Percentiles rank a stretch among this genome's conserved stretches.
These are phyloP conservation scores for Montipora capricornis DNA, from an alignment of 64 coral and sea anemone genomes.

Conservation along the genomic window DNA sequence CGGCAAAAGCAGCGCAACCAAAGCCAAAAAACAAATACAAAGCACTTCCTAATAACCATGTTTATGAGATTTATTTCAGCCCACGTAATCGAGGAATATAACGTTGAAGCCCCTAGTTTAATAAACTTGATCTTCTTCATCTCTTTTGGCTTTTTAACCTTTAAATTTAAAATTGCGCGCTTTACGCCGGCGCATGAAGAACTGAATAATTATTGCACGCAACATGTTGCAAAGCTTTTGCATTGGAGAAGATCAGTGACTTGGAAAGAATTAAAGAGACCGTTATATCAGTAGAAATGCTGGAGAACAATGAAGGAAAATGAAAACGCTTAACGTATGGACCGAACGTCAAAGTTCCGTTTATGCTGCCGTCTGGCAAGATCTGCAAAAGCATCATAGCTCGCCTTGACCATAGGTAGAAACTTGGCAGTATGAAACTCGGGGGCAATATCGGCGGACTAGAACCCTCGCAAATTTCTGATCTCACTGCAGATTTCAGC, in stretches of 20 bases:
- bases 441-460: background rate
- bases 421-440: background rate
- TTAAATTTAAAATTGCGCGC: background rate
- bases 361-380: conserved; percentile 9
- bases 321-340: background rate
- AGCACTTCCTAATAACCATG: conserved; percentile 23
- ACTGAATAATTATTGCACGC: background rate
- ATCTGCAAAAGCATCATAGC: conserved; percentile 40
- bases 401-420: background rate
- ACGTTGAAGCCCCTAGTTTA: background rate
- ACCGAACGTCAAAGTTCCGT: background rate
- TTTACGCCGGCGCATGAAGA: background rate
- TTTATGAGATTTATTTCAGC: conserved; percentile 22
- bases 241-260: too few relatives aligned
- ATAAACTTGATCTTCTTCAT: background rate
- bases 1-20: background rate
- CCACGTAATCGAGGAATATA: background rate
- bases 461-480: background rate
- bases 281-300: background rate
- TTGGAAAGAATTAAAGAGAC: too few relatives aligned
- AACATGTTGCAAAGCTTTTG: background rate
- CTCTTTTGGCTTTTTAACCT: background rate
- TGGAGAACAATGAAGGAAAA: background rate
- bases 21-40: background rate
- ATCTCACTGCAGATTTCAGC: background rate